Percentiles rank a stretch among this genome's conserved stretches.
Evolutionary conservation across 2,888 invertebrate species (phyloP).

Genomic region (Hirtodrosophila duncani): DNA sequence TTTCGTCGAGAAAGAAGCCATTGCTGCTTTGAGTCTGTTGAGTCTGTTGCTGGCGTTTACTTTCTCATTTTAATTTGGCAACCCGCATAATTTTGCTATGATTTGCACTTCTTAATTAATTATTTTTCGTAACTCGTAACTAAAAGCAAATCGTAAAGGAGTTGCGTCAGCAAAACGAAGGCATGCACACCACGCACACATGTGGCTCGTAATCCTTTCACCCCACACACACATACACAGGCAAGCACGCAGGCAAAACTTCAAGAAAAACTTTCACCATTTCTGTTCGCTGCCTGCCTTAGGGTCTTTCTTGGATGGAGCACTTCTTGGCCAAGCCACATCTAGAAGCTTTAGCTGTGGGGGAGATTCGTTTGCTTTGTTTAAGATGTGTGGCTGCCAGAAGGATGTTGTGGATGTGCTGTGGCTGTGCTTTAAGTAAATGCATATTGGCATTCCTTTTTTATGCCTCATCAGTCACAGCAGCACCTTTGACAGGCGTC

Average conservation of each 20-base stretch:
- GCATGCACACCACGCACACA: constrained; percentile 8
- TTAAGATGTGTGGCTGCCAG: constrained; percentile 9
- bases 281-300: constrained; percentile 2
- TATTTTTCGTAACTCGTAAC: constrained; percentile 57
- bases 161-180: constrained; percentile 53
- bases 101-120: constrained; percentile 71
- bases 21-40: no score
- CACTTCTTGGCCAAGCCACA: constrained; percentile 1
- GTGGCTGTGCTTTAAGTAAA: constrained; percentile 16
- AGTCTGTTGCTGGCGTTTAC: constrained; percentile 52
- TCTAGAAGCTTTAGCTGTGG: constrained; percentile 3
- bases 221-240: constrained; percentile 2
- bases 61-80: constrained; percentile 55
- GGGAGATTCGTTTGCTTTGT: constrained; percentile 19
- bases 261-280: constrained; percentile 34
- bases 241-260: constrained; percentile 25
- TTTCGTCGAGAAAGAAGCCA: no score
- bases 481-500: constrained; percentile 45
- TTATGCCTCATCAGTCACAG: neutral
- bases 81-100: constrained; percentile 69
- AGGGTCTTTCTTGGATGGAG: neutral
- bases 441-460: constrained; percentile 16
- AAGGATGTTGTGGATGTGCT: constrained; percentile 3
- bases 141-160: constrained; percentile 41
- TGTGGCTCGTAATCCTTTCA: constrained; percentile 12